These are phyloP conservation scores for Colostygia pectinataria DNA, from an alignment of 2,888 invertebrate species.

Conservation along the genomic window DNA sequence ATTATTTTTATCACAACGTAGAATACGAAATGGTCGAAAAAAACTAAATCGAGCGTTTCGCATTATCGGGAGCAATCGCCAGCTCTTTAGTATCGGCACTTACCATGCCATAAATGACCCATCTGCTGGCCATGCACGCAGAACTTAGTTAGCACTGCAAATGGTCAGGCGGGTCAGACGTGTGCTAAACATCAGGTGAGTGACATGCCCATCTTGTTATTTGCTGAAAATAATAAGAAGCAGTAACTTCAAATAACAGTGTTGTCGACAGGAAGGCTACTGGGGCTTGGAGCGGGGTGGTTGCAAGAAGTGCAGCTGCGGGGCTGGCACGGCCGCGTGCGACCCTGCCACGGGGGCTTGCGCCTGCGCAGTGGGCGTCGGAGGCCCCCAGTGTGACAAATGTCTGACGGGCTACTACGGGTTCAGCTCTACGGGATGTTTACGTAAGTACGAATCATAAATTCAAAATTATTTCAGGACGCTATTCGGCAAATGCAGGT, in stretches of 20 bases:
- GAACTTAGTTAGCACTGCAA: no score
- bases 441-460: conserved; percentile 80
- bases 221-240: no score
- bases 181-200: no score
- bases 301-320: conserved; percentile 93
- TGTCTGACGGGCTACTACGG: conserved; percentile 91
- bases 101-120: conserved; percentile 20
- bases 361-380: conserved; percentile 89
- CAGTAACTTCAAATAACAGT: background rate
- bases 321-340: conserved; percentile 88
- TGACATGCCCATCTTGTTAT: no score
- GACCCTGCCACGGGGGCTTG: conserved; percentile 90
- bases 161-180: no score
- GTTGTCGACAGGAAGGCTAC: conserved; percentile 83
- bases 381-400: conserved; percentile 87
- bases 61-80: conserved; percentile 9
- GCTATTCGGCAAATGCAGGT: no score
- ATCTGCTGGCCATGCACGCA: conserved; percentile 11
- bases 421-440: conserved; percentile 89
- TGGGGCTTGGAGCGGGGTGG: conserved; percentile 90
- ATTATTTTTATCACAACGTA: no score
- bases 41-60: no score
- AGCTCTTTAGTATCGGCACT: conserved; percentile 8
- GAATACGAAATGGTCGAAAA: no score
- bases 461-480: no score